phyloP scores from a whole-genome alignment of 2,113 vertebrate species.

The Cephalopholis sonnerati region DNA sequence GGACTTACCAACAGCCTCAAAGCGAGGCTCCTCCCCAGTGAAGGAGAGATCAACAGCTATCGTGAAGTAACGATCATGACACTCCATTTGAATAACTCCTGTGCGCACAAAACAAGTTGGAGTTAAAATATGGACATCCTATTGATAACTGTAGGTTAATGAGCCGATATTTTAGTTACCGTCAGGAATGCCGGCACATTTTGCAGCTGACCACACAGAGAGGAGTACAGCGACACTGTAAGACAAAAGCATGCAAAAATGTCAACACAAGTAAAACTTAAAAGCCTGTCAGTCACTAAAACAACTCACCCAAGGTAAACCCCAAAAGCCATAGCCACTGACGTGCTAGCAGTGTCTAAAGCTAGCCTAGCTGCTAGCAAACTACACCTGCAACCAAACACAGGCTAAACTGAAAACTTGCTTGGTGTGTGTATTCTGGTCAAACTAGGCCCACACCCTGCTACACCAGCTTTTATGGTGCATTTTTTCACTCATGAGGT shows the following conservation, averaged over 20 bases:
- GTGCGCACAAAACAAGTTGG: neutral
- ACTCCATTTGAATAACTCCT: conserved; percentile 50
- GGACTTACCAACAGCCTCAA: conserved; percentile 70
- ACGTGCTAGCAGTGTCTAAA: conserved; percentile 64
- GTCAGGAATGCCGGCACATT: neutral
- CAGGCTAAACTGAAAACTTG: neutral
- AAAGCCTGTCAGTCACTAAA: neutral
- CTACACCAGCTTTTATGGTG: conserved; percentile 16
- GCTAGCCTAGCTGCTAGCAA: conserved; percentile 42
- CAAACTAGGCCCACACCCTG: rapidly evolving
- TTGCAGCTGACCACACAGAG: neutral
- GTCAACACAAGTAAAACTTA: neutral
- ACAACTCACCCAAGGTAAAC: conserved; percentile 19
- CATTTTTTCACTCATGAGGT: neutral
- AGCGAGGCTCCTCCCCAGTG: conserved; percentile 25
- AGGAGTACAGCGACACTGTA: conserved; percentile 54
- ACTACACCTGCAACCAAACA: conserved; percentile 56
- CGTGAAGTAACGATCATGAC: conserved; percentile 59
- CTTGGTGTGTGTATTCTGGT: neutral
- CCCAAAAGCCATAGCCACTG: conserved; percentile 54
- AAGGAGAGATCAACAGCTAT: conserved; percentile 46
- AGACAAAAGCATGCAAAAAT: neutral
- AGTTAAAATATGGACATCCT: neutral
- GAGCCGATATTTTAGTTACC: conserved; percentile 9
- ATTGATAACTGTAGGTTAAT: neutral